Evolutionary conservation across 1,140 invertebrate genomes (phyloP), one percentile per base, ranked within the genome.

Genomic region (Propsilocerus akamusi): DNA sequence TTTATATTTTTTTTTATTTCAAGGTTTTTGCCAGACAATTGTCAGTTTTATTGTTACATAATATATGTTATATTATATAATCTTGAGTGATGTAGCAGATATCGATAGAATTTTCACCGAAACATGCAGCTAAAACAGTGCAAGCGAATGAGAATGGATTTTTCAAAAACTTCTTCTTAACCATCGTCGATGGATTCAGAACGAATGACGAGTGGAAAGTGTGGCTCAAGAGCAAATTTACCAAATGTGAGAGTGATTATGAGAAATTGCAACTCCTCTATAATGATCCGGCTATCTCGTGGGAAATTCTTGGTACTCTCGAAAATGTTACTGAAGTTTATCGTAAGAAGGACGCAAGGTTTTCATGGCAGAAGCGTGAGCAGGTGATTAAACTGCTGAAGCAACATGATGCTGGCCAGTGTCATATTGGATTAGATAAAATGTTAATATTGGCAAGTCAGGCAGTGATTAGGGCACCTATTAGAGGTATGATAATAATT

Each of bases 381-480:
- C 70, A 74, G 50, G 70, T 63, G 2, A 62, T 69, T 14, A 61
- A 64, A 37, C 56, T 59, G 4, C 56, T 72, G 6, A 56, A 69
- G 48, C 61, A 68, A 5, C 69, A 64, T 1, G 61, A 78, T 37
- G 34, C 17, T 7, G 34, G 34, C 5, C 5, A 17, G 5, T n/a
- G 34, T 41, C 34, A 41, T 20, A 17, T 41, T 3, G 14, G 14
- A 5, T 58, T 67, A 3, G 56, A 66, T 14, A 74, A 74, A 56
- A 72, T 76, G 0, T 56, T 81, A n/a, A 53, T 69, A 0, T 58
- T 78, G 0, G 71, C 72, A 28, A 77, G 73, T 58, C 73, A 81
- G 57, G 73, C 75, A 3, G 71, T 83, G 2, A 64, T 82, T 25
- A 67, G 76, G 53, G 75, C 80, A 8, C 77, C 79, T 10, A 61